Percentiles rank a stretch among this genome's conserved stretches.
These are phyloP conservation scores for Falco concolor DNA, from an alignment of 2,797 vertebrate genomes.

Conservation along the genomic window DNA sequence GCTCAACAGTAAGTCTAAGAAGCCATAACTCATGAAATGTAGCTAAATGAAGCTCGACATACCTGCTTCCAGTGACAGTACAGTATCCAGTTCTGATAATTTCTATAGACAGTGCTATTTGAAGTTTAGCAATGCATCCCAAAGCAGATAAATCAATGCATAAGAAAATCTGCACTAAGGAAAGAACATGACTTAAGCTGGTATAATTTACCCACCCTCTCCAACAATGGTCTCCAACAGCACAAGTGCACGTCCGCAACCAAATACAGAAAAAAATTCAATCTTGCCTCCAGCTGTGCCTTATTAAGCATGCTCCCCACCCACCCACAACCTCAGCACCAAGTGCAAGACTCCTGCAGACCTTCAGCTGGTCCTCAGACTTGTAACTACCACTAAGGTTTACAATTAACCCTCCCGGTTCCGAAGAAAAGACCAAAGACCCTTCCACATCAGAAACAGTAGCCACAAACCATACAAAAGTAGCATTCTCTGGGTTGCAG, in stretches of 20 bases:
- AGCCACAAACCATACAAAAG: not conserved
- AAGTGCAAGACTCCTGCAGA: not conserved
- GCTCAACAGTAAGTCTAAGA: not conserved
- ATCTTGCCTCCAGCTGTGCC: not conserved
- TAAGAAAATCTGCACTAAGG: not conserved
- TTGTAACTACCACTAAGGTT: not conserved
- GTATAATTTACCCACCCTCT: not conserved
- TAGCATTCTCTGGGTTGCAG: not conserved
- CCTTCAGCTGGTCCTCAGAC: not conserved
- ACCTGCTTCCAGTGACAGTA: not conserved
- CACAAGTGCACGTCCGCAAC: not conserved
- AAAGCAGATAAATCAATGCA: not conserved
- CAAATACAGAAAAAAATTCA: not conserved
- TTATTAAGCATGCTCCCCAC: not conserved
- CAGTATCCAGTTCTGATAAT: not conserved
- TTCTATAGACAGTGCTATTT: not conserved
- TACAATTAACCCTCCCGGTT: not conserved
- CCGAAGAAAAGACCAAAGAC: not conserved
- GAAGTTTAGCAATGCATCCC: not conserved
- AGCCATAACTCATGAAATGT: rapidly evolving
- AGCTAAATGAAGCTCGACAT: not conserved
- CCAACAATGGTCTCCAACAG: not conserved
- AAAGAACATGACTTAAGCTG: not conserved
- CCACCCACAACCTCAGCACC: not conserved
- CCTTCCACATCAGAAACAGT: not conserved